Evolutionary conservation across 2,888 invertebrate species (phyloP), one percentile per base, ranked within the genome.

Genomic region (Sinelater perroti): DNA sequence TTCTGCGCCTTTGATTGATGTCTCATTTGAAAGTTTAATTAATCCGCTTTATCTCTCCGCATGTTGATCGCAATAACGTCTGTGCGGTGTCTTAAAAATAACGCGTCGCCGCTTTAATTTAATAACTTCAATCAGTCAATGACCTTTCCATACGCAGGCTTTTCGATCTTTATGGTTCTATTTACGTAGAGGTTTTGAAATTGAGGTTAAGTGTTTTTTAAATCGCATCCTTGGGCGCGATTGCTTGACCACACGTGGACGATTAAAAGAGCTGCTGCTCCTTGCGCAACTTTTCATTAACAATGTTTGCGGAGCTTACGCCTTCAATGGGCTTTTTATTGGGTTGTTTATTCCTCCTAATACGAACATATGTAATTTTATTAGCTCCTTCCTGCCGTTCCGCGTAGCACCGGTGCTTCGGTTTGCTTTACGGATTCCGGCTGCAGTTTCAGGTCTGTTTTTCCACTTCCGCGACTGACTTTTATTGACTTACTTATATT

Each of bases 241-340:
- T 67, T 68, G 65, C 63, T 64, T 60, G 59, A 63, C 65, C 63
- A 66, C 66, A 69, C 68, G 69, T 69, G 68, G 61, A 65, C 66
- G 64, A 66, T 67, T 67, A 65, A 66, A 66, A 63, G 21, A 28
- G 14, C 16, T 20, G 16, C n/a, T 24, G 44, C 18, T 42, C 59
- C 57, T 52, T 62, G 56, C 36, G 57, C 40, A 61, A 47, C 52
- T 49, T 53, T 53, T 52, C 55, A 57, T 64, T 50, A 49, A 26
- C 45, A 28, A 55, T 63, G 58, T 55, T 56, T 64, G 56, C 57
- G 60, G 57, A 50, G 26, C 13, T 51, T 42, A 13, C 53, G 42
- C 50, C 40, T 56, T 44, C 24, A 51, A 56, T 56, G 44, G 50
- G 16, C 36, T 56, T 51, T 51, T 56, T 56, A 56, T 51, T 56